Conservation (phyloP, 2,113 vertebrate genomes). For the Accipiter cooperii region DNA sequence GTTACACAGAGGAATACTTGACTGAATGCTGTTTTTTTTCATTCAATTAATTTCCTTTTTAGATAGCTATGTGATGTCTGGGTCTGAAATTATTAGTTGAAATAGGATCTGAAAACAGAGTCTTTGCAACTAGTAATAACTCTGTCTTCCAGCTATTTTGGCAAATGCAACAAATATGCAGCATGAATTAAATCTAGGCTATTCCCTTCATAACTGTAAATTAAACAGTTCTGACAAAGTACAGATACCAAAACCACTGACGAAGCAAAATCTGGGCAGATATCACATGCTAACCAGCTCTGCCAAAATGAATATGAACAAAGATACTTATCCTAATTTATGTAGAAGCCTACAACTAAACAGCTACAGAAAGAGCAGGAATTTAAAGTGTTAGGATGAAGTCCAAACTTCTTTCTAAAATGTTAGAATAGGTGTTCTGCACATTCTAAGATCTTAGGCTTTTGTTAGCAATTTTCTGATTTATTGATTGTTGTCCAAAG, state of each 20-base stretch:
- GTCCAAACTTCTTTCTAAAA: background rate
- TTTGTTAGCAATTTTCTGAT: background rate
- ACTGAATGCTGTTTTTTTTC: background rate
- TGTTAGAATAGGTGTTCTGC: background rate
- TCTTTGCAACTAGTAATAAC: background rate
- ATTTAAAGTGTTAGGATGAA: background rate
- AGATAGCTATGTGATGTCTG: constrained; percentile 3
- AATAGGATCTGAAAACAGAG: constrained; percentile 33
- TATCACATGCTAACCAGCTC: background rate
- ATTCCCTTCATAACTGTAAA: background rate
- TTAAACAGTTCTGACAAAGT: constrained; percentile 6
- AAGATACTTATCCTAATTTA: background rate
- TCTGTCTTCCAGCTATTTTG: constrained; percentile 19
- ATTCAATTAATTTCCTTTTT: constrained; percentile 48
- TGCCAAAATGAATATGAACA: background rate
- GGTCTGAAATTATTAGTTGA: constrained; percentile 37
- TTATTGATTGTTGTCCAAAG: background rate
- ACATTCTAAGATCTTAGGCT: background rate
- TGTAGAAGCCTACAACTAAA: background rate
- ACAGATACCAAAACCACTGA: constrained; percentile 4
- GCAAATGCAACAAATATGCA: background rate
- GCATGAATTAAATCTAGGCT: constrained; percentile 8
- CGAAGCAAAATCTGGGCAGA: constrained; percentile 6
- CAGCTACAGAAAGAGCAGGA: background rate
- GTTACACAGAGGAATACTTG: background rate